Base-by-base conservation (phyloP, 2,113 vertebrate species). In the Tapirus terrestris region DNA sequence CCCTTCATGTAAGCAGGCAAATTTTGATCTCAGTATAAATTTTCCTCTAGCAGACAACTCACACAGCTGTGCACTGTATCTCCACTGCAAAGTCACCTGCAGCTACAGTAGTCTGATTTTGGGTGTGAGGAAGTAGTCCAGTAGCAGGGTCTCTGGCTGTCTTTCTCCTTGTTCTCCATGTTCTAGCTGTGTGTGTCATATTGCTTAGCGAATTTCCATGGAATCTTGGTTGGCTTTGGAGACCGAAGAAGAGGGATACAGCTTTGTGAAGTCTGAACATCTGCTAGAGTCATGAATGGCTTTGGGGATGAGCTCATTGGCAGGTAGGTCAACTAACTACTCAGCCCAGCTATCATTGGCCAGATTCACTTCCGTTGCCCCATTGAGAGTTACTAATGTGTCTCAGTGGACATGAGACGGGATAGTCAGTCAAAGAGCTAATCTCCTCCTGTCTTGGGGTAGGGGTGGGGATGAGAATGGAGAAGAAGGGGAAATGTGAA, bases 291-390 rank as follows among this genome's bases (percentile, higher is more conserved):
- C 86, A 4, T 2, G 27, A 94, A 79, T n/a, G 36, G 29, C 86
- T 94, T 98, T 75, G 36, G 88, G 95, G 75, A 53, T 95, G 96
- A 98, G 92, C 39, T 96, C 96, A 89, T 93, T 92, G 94, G 94
- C 94, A 97, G 98, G 96, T 97, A 98, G 97, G 94, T 95, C 89
- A 95, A 39, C 67, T 67, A 70, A 75, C 39, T 97, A 65, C 79
- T 94, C 0, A 0, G 53, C 51, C 79, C 29, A 72, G 91, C 13
- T 75, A 5, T n/a, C 67, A 18, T 79, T 60, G 95, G 51, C 79
- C 90, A 96, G 85, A 95, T 92, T 82, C 75, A 39, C 91, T 58
- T 84, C 94, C 43, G 39, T 82, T 92, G 33, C 8, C 20, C 48
- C 56, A 2, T 1, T 56, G 94, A 87, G 91, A 88, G 17, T 65